Conservation (phyloP, 1,140 invertebrate species). For the Tyrophagus putrescentiae region DNA sequence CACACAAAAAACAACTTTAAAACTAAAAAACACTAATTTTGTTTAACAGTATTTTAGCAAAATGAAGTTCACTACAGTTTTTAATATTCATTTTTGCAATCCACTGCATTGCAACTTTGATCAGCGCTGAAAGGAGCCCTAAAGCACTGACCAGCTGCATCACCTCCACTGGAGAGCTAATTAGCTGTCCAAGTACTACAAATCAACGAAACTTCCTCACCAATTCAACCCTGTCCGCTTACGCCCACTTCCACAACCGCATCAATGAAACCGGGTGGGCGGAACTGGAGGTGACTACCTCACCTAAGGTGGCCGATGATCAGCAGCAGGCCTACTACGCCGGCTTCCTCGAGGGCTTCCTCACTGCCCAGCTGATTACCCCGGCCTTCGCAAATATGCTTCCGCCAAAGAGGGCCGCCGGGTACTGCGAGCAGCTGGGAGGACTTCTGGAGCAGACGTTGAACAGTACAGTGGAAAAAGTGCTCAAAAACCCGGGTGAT, state of each 20-base stretch:
- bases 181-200: too few relatives aligned
- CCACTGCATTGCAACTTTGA: too few relatives aligned
- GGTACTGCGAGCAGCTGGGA: slow-evolving; percentile 51
- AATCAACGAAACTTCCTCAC: too few relatives aligned
- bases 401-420: slow-evolving; percentile 47
- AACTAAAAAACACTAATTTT: too few relatives aligned
- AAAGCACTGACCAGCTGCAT: too few relatives aligned
- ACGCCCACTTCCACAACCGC: slow-evolving; percentile 4
- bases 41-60: too few relatives aligned
- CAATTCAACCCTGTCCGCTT: too few relatives aligned
- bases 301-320: slow-evolving; percentile 44
- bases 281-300: slow-evolving; percentile 63
- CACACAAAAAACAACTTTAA: too few relatives aligned
- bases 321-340: slow-evolving; percentile 67
- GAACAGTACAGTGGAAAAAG: slow-evolving; percentile 44
- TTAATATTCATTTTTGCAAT: too few relatives aligned
- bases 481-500: slow-evolving; percentile 39
- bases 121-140: too few relatives aligned
- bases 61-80: too few relatives aligned
- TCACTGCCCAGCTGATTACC: slow-evolving; percentile 63
- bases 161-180: too few relatives aligned
- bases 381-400: slow-evolving; percentile 64
- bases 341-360: slow-evolving; percentile 63
- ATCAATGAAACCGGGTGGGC: neutral
- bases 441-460: slow-evolving; percentile 48